Conservation (phyloP, 1,140 invertebrate species). For the Ceratosolen fusciceps region DNA sequence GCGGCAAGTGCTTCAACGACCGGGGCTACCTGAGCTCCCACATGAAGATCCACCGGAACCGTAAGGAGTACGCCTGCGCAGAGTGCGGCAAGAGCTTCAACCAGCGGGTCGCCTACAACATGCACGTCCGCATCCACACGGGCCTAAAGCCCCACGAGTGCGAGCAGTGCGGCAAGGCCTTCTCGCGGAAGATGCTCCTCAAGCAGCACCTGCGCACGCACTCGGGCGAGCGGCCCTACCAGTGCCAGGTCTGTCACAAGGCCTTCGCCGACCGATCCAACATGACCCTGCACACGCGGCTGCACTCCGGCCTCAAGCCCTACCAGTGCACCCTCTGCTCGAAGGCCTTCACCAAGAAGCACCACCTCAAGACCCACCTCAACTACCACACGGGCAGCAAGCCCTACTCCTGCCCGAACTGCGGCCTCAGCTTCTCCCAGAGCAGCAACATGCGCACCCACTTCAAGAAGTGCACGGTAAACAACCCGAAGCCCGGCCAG, state of each 20-base stretch:
- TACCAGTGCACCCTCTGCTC: constrained; percentile 88
- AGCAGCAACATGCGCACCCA: constrained; percentile 86
- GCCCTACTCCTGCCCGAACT: constrained; percentile 82
- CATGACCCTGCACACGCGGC: constrained; percentile 83
- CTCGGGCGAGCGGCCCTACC: constrained; percentile 84
- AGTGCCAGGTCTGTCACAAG: constrained; percentile 79
- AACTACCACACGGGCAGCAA: constrained; percentile 86
- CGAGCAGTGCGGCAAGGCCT: constrained; percentile 86
- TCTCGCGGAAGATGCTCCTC: constrained; percentile 85
- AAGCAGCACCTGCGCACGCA: constrained; percentile 85
- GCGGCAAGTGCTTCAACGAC: constrained; percentile 84
- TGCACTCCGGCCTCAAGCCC: constrained; percentile 87
- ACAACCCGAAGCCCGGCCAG: neutral
- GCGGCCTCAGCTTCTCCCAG: constrained; percentile 81
- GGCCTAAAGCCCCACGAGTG: constrained; percentile 90
- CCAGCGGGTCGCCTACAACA: constrained; percentile 85
- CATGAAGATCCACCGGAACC: constrained; percentile 84
- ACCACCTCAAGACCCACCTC: constrained; percentile 87
- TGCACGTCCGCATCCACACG: constrained; percentile 86
- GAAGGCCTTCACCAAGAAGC: constrained; percentile 90
- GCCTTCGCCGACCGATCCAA: constrained; percentile 87
- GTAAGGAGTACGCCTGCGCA: constrained; percentile 82
- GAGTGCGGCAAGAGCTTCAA: constrained; percentile 85
- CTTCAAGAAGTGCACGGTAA: constrained; percentile 77
- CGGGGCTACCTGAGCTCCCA: constrained; percentile 83